Base-by-base conservation (phyloP, 2,113 vertebrate species). In the Datnioides undecimradiatus region DNA sequence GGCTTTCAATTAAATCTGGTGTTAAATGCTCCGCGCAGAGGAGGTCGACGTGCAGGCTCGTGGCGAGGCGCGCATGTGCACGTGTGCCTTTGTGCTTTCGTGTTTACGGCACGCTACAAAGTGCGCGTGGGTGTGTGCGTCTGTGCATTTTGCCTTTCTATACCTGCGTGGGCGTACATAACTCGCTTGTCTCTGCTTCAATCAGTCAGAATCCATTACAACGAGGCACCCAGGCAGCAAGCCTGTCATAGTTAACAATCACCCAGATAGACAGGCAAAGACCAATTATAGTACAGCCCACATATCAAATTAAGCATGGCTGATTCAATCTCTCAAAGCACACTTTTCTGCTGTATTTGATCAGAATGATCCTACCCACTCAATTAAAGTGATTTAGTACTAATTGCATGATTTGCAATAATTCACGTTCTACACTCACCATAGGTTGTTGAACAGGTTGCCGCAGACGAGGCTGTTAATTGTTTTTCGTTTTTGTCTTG, bases 131-230 rank as follows among this genome's bases (percentile, higher is more conserved):
- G 57, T 36, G 55, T 31, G 60, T 64, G 38, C 13, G 43, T 62
- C 31, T 52, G 38, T 67, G 34, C 59, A 3, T 19, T 19, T 34
- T 34, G 25, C 23, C 51, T 23, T 27, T 49, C 55, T 55, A 16
- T 57, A 70, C 41, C 64, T 77, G 73, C n/a, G 76, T 91, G 68
- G 87, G 88, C 9, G 76, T 45, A 41, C 67, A 25, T 65, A 84
- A 82, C 85, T 69, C 29, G 16, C 79, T 80, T 72, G 81, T 80
- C 83, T 73, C 81, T 49, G 84, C 79, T 86, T 87, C 90, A 83
- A 67, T 92, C 92, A 86, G 73, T 93, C 82, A 82, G 85, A 84
- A 74, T 90, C 81, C 85, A 91, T 93, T 88, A 87, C 81, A 70
- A 75, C 7, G 48, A 81, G 49, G 80, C 75, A 19, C 59, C 57